Evolutionary conservation across 2,113 vertebrate genomes (phyloP).

Genomic region (Corythoichthys haematopterus): DNA sequence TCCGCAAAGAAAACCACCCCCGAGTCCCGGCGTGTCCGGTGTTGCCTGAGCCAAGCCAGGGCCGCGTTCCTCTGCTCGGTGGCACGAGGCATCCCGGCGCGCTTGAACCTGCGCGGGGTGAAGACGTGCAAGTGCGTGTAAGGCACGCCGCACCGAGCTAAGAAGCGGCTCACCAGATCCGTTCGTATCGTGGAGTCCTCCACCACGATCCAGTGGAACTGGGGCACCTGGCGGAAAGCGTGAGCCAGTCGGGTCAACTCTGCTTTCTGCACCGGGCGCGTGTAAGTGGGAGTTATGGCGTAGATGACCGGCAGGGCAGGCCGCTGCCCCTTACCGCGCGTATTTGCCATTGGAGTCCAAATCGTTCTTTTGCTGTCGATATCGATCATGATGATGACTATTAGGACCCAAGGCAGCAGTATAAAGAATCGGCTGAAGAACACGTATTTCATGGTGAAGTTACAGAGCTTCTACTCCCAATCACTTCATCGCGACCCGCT

Average conservation of each 20-base stretch:
- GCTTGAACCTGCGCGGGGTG: slow-evolving; percentile 92
- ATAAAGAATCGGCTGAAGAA: slow-evolving; percentile 86
- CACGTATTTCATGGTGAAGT: slow-evolving; percentile 81
- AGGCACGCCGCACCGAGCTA: slow-evolving; percentile 78
- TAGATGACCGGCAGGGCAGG: slow-evolving; percentile 80
- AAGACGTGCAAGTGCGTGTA: slow-evolving; percentile 89
- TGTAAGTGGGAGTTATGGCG: slow-evolving; percentile 94
- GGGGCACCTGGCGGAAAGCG: slow-evolving; percentile 90
- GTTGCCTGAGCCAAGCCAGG: slow-evolving; percentile 85
- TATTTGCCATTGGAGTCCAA: slow-evolving; percentile 58
- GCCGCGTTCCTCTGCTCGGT: slow-evolving; percentile 94
- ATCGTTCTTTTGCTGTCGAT: slow-evolving; percentile 76
- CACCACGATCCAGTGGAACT: slow-evolving; percentile 92
- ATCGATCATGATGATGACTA: slow-evolving; percentile 91
- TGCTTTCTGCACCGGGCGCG: slow-evolving; percentile 91
- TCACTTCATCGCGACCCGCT: slow-evolving; percentile 45
- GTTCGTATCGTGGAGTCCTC: slow-evolving; percentile 84
- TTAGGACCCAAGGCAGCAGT: slow-evolving; percentile 87
- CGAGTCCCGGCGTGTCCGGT: slow-evolving; percentile 72
- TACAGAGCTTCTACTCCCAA: slow-evolving; percentile 23
- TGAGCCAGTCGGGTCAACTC: slow-evolving; percentile 92
- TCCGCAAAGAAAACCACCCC: slow-evolving; percentile 97
- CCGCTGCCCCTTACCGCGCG: slow-evolving; percentile 48
- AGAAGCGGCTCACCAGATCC: slow-evolving; percentile 85
- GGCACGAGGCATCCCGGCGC: slow-evolving; percentile 86